phyloP scores from a whole-genome alignment of 2,888 invertebrate genomes.

The Eristalis pertinax region DNA sequence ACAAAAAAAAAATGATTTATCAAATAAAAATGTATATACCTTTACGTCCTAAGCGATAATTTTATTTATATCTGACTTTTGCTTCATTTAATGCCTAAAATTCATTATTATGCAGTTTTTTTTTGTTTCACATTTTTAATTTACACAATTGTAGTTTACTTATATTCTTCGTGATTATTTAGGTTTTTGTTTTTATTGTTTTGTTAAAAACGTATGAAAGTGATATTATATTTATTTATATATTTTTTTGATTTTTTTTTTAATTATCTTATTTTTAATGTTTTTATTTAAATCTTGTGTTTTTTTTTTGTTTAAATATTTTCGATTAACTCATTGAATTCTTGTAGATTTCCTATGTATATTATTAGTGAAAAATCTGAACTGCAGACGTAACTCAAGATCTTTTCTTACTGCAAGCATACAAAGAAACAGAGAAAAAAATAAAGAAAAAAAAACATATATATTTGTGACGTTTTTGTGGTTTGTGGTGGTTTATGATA shows the following conservation, averaged over 20 bases:
- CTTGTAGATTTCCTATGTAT: slow-evolving; percentile 93
- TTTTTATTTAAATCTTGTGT: slow-evolving; percentile 66
- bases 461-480: slow-evolving; percentile 48
- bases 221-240: slow-evolving; percentile 30
- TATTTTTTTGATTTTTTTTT: slow-evolving; percentile 21
- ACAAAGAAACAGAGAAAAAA: slow-evolving; percentile 74
- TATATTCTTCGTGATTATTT: slow-evolving; percentile 46
- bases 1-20: neutral
- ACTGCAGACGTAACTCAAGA: slow-evolving; percentile 96
- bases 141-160: slow-evolving; percentile 50
- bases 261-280: slow-evolving; percentile 74
- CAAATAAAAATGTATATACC: slow-evolving; percentile 44
- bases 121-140: slow-evolving; percentile 13
- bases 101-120: slow-evolving; percentile 27
- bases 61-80: slow-evolving; percentile 61
- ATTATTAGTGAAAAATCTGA: slow-evolving; percentile 97
- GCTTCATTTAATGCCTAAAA: slow-evolving; percentile 64
- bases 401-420: slow-evolving; percentile 94
- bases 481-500: slow-evolving; percentile 33
- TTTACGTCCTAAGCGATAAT: slow-evolving; percentile 66
- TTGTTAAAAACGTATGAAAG: slow-evolving; percentile 51
- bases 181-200: slow-evolving; percentile 9
- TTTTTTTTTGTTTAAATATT: slow-evolving; percentile 60
- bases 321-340: slow-evolving; percentile 86
- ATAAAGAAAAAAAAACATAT: slow-evolving; percentile 74